Evolutionary conservation across 2,888 invertebrate species (phyloP), one percentile per base, ranked within the genome.

Genomic region (Microplitis deprimator): DNA sequence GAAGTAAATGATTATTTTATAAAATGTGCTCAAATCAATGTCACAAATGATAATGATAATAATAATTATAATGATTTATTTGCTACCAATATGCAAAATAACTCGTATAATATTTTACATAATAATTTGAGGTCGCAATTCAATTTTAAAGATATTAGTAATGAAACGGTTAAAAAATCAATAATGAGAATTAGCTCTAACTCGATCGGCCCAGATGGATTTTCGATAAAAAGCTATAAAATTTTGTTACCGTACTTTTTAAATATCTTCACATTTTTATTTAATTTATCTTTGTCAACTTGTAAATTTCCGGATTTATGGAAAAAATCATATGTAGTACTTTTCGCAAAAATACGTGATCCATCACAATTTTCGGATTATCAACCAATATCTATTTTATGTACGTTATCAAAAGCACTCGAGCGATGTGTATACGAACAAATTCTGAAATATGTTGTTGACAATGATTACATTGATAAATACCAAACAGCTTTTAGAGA

Each of bases 401-500:
- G 41, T 41, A 16, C 68, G 1, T 20, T 68, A 0, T 67, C 67
- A 1, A 67, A 67, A 20, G n/a, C 1, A 3, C 71, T 10, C 1
- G 20, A 20, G 20, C 20, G 20, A 20, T 20, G 20, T 20, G 20
- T 20, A 20, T 20, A 20, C 20, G 20, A 20, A 20, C 20, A 20
- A 20, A 20, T 20, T 20, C 20, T 20, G 20, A 20, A 20, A 20
- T 20, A 20, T 20, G 20, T 20, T 20, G 20, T 20, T 20, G 20
- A 20, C 20, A 20, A 20, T 20, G 20, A 20, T 20, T 20, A 20
- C 20, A 20, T 20, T 20, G 20, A 20, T 20, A 20, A 20, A 20
- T 20, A 20, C 20, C 72, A 60, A 50, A 65, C 61, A 5, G 77
- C 69, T 7, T 77, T 62, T 13, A 17, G 77, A 6, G 50, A 41